phyloP scores from a whole-genome alignment of 2,888 invertebrate species.

The Rotaria magnacalcarata region DNA sequence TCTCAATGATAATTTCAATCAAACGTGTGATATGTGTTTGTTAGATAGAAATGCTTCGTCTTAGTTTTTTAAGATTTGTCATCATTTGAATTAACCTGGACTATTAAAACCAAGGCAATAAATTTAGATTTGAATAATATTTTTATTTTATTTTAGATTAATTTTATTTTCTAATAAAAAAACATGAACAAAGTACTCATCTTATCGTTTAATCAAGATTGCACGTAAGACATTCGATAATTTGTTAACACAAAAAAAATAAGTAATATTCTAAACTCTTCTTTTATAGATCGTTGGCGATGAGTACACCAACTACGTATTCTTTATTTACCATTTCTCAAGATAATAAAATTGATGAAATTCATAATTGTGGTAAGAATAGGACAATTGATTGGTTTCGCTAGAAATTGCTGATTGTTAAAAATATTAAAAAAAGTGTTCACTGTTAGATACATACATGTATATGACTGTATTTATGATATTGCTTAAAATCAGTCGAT shows the following conservation, averaged over 20 bases:
- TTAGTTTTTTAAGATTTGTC: background rate
- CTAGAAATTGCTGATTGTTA: too few relatives aligned
- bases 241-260: background rate
- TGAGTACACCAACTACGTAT: slow-evolving; percentile 84
- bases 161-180: background rate
- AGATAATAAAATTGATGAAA: slow-evolving; percentile 76
- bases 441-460: too few relatives aligned
- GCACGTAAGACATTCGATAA: slow-evolving; percentile 73
- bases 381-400: background rate
- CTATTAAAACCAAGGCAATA: background rate
- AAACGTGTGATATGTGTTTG: slow-evolving; percentile 80
- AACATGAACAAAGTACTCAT: background rate
- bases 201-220: slow-evolving; percentile 81
- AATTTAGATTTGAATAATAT: background rate
- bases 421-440: too few relatives aligned
- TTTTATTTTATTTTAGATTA: background rate
- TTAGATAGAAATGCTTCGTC: background rate
- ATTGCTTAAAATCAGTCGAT: background rate
- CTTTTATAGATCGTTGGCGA: slow-evolving; percentile 70
- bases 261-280: slow-evolving; percentile 41
- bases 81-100: background rate
- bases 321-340: slow-evolving; percentile 76
- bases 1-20: slow-evolving; percentile 73
- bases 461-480: too few relatives aligned
- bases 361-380: slow-evolving; percentile 73